phyloP scores from a whole-genome alignment of 2,797 vertebrate species.

The Dendrocincla fuliginosa region DNA sequence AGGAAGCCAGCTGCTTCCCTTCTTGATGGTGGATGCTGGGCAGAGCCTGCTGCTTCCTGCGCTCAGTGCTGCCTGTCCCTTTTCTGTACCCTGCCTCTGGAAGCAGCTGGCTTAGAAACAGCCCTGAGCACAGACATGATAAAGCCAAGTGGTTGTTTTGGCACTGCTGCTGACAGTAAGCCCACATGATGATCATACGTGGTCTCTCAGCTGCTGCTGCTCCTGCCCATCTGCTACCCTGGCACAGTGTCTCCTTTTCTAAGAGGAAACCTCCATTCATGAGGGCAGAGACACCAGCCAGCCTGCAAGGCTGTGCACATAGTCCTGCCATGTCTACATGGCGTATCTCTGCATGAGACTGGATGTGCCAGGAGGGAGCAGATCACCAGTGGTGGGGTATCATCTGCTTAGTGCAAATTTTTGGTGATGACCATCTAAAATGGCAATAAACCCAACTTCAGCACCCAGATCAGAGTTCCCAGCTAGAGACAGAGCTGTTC shows the following conservation, averaged over 20 bases:
- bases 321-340: neutral
- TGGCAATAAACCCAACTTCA: neutral
- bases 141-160: constrained; percentile 23
- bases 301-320: neutral
- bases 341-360: neutral
- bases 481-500: neutral
- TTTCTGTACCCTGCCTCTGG: neutral
- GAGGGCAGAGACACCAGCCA: neutral
- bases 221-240: constrained; percentile 66
- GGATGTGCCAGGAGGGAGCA: neutral
- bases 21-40: neutral
- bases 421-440: neutral
- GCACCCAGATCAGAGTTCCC: neutral
- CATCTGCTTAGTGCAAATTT: neutral
- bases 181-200: constrained; percentile 36
- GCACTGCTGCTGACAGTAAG: constrained; percentile 28
- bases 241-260: constrained; percentile 42
- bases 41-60: neutral
- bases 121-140: neutral
- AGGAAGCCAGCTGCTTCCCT: neutral
- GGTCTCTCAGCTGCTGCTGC: constrained; percentile 45
- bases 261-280: constrained; percentile 18
- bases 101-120: neutral
- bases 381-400: neutral
- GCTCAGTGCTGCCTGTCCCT: neutral